Conservation (phyloP, 2,888 invertebrate species). For the Dryadula phaetusa region DNA sequence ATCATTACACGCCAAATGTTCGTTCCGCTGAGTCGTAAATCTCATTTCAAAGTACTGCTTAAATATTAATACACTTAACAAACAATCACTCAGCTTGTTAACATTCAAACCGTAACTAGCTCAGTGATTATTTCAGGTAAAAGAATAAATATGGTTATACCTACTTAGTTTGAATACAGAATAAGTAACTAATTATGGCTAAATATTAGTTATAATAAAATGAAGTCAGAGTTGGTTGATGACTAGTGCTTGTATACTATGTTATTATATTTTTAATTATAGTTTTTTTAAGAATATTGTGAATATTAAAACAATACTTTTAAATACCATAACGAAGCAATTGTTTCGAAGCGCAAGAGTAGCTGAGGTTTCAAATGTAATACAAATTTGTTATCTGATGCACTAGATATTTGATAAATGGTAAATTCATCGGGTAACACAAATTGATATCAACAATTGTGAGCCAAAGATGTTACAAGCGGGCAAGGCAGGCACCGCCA, state of each 20-base stretch:
- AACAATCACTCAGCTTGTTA: background rate
- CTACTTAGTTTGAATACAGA: background rate
- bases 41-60: background rate
- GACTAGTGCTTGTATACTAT: background rate
- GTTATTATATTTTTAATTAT: background rate
- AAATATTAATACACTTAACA: background rate
- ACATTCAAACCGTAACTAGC: too few species aligned
- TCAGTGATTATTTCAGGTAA: background rate
- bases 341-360: background rate
- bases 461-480: background rate
- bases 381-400: background rate
- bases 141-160: background rate
- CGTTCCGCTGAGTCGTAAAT: background rate
- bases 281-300: too few species aligned
- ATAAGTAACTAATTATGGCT: background rate
- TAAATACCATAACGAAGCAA: background rate
- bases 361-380: background rate
- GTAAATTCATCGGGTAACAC: background rate
- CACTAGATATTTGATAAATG: background rate
- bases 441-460: constrained; percentile 25
- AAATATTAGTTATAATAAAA: background rate
- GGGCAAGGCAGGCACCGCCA: constrained; percentile 37
- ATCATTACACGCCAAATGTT: background rate
- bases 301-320: background rate
- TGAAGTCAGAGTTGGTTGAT: background rate